A percentile compares a stretch with the other conserved stretches of the same genome.
phyloP scores from a whole-genome alignment of 1,140 invertebrate species.

The Latrodectus geometricus region DNA sequence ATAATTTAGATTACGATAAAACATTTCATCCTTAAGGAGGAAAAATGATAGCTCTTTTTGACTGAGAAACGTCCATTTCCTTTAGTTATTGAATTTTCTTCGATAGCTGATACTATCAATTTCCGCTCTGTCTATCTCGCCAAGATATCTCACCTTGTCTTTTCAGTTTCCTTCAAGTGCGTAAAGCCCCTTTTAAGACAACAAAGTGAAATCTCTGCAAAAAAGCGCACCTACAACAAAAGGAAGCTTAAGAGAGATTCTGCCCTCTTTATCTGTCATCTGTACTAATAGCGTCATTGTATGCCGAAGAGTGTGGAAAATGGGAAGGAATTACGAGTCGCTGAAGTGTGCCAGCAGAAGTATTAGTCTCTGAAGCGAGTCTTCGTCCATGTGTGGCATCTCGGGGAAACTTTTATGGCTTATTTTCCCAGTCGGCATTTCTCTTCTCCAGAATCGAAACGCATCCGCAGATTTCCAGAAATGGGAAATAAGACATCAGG shows the following conservation, averaged over 20 bases:
- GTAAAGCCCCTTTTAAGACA: background rate
- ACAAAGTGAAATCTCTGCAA: background rate
- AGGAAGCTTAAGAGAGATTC: background rate
- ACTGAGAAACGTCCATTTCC: too few relatives aligned
- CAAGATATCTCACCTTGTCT: too few relatives aligned
- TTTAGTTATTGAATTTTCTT: too few relatives aligned
- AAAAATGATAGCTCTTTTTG: too few relatives aligned
- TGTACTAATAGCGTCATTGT: slow-evolving; percentile 47
- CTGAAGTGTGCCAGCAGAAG: slow-evolving; percentile 30
- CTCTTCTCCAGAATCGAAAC: background rate
- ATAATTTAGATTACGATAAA: too few relatives aligned
- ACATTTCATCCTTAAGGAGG: too few relatives aligned
- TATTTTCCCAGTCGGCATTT: background rate
- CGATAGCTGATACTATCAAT: too few relatives aligned
- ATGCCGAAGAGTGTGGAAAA: slow-evolving; percentile 53
- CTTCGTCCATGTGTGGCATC: slow-evolving; percentile 12
- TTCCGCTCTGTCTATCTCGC: too few relatives aligned
- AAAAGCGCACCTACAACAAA: background rate
- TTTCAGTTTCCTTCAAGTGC: background rate
- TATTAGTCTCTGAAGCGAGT: slow-evolving; percentile 16
- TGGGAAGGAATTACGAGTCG: slow-evolving; percentile 52
- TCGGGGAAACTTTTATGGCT: background rate
- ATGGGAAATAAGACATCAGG: background rate
- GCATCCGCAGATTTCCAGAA: background rate
- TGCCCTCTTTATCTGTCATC: slow-evolving; percentile 45